Base-by-base conservation (phyloP, 2,888 invertebrate genomes). In the Notodonta dromedarius region DNA sequence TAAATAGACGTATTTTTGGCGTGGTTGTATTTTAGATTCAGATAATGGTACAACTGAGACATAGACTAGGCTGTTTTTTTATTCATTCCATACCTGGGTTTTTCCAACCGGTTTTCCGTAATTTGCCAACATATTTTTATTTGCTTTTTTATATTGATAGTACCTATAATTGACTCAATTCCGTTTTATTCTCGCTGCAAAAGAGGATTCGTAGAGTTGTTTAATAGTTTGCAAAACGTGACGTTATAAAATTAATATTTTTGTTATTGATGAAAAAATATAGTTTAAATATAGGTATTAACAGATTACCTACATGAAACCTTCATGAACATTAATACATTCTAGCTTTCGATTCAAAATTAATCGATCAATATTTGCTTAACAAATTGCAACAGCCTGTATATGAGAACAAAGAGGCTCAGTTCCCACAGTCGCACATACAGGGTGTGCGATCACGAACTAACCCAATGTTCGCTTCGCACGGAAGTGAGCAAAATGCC, bases 381-480 rank as follows among this genome's bases (percentile, higher is more conserved):
- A 44, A 46, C n/a, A 46, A 46, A n/a, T n/a, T n/a, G 9, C n/a
- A 67, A 35, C 88, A 79, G 11, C 74, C 86, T 86, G 84, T 90
- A 86, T 81, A 81, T 67, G 68, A 69, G 76, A 78, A 86, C 86
- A 87, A 88, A 88, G 85, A 80, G 58, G 81, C 75, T 82, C 75
- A 79, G 87, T 93, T 93, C 93, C 93, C 93, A 93, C 93, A 93
- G 89, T 90, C 88, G 82, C 86, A 87, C 83, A 87, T 87, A 91
- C 87, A 88, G 90, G 89, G 88, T 91, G 91, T 84, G 87, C 84
- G 83, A 82, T 89, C 92, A 93, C 93, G 93, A 92, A 87, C 79
- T 90, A 88, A 88, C 89, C 90, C 82, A 88, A 86, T 87, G 84
- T 86, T 79, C 78, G 82, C 14, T 84, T 85, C 83, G 87, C 84